Base-by-base conservation (phyloP, 2,797 vertebrate species). In the Gallirallus australis region DNA sequence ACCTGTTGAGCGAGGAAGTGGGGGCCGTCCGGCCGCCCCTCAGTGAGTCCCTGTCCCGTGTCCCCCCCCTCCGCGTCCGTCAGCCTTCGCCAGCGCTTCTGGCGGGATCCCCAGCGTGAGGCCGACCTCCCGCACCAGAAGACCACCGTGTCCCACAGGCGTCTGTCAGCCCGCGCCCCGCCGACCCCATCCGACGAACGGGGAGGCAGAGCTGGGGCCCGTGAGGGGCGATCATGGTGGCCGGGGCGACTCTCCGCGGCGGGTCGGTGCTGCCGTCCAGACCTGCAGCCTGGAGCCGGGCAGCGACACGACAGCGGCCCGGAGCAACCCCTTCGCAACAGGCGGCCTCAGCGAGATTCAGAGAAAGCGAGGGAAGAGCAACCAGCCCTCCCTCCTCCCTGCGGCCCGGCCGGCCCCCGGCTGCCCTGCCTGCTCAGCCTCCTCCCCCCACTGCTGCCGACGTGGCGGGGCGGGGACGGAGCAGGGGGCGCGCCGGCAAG, bases 401-500 rank as follows among this genome's bases (percentile, higher is more conserved):
- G 37, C 27, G 15, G 42, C 40, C 89, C 15, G 4, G 15, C 9
- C 40, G 17, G 24, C 18, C 52, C 24, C n/a, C 23, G 2, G 10
- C 63, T 42, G 72, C 39, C 57, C 3, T 42, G 52, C 39, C 69
- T 6, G 45, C 82, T 27, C 33, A 60, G 76, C 91, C 94, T 84
- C 95, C 97, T 93, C 94, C 93, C 91, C 53, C 86, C 28, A 45
- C 78, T 76, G 83, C 89, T 97, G 98, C 96, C 91, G 98, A 98
- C 98, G 98, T 98, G 98, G 98, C 98, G 98, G 94, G 96, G 97
- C 96, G 97, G 98, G 89, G 95, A 87, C 89, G 47, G 47, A 47
- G 81, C 50, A 4, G 72, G 61, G 68, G 82, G 84, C 65, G 93
- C 96, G 96, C 50, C 66, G 86, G 82, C 37, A 16, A 31, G 86